Percentiles rank a stretch among this genome's conserved stretches.
Evolutionary conservation across 2,888 invertebrate species (phyloP).

Genomic region (Calameuta idolon): DNA sequence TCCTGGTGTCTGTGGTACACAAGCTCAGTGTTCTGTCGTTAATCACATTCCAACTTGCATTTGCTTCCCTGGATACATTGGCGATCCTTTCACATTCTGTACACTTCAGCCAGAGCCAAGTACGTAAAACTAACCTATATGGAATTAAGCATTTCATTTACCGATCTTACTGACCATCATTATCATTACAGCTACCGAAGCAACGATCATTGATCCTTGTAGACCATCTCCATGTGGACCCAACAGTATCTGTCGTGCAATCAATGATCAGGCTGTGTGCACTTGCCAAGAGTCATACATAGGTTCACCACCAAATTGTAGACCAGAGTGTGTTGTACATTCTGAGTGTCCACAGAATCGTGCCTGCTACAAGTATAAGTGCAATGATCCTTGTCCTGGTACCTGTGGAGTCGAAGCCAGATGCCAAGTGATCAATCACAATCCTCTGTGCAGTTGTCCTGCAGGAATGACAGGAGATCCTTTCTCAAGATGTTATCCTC

Average conservation of each 20-base stretch:
- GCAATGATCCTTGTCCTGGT: constrained; percentile 84
- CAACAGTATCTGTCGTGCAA: constrained; percentile 80
- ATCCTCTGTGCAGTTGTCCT: constrained; percentile 84
- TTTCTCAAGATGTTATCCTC: constrained; percentile 78
- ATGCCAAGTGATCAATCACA: constrained; percentile 85
- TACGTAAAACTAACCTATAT: constrained; percentile 21
- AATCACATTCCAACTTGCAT: constrained; percentile 90
- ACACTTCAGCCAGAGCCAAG: constrained; percentile 55
- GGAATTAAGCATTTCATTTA: not conserved
- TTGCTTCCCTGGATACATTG: constrained; percentile 78
- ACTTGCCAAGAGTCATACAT: constrained; percentile 80
- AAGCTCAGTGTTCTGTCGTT: constrained; percentile 85
- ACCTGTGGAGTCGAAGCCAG: constrained; percentile 83
- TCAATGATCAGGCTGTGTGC: constrained; percentile 81
- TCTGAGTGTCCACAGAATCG: constrained; percentile 83
- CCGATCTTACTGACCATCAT: constrained; percentile 13
- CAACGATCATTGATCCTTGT: constrained; percentile 72
- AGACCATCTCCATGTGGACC: constrained; percentile 85
- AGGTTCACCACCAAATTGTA: constrained; percentile 84
- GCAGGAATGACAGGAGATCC: constrained; percentile 83
- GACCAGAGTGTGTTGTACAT: constrained; percentile 86
- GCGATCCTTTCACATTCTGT: constrained; percentile 79
- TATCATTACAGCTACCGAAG: constrained; percentile 42
- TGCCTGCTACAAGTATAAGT: constrained; percentile 86
- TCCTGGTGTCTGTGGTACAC: constrained; percentile 85